A percentile compares a stretch with the other conserved stretches of the same genome.
These are phyloP conservation scores for Drosophila sturtevanti DNA, from an alignment of 1,140 invertebrate genomes.

Conservation along the genomic window DNA sequence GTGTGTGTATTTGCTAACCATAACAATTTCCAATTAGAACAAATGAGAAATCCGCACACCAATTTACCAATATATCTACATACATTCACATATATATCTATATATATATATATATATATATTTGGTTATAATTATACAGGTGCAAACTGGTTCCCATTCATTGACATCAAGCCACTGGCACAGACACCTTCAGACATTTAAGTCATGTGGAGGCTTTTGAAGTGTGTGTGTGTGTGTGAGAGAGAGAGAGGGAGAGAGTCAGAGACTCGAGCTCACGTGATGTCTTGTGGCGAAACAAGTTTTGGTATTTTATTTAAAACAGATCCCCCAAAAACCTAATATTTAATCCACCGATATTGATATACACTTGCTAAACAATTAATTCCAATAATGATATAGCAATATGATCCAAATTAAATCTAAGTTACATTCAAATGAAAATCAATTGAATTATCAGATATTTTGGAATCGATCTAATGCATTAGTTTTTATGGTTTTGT, in stretches of 20 bases:
- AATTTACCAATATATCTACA: too few species aligned
- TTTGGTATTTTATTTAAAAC: constrained; percentile 17
- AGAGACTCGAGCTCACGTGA: constrained; percentile 35
- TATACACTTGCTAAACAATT: background rate
- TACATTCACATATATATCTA: too few species aligned
- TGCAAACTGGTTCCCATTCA: constrained; percentile 53
- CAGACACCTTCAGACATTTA: constrained; percentile 4
- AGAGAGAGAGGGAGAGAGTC: too few species aligned
- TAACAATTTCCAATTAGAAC: background rate
- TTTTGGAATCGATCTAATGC: too few species aligned
- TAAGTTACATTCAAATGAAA: too few species aligned
- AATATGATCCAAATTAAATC: too few species aligned
- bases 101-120: constrained; percentile 8
- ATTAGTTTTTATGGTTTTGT: too few species aligned
- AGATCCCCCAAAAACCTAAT: background rate
- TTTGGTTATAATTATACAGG: constrained; percentile 21
- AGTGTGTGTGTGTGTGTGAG: too few species aligned
- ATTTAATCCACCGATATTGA: background rate
- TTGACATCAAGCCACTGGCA: constrained; percentile 10
- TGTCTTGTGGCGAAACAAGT: constrained; percentile 25
- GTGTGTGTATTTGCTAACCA: background rate
- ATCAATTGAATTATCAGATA: too few species aligned
- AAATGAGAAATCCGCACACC: background rate
- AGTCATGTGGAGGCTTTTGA: constrained; percentile 4
- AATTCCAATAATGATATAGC: too few species aligned